Evolutionary conservation across 2,888 invertebrate species (phyloP).

Genomic region (Pheosia tremula): DNA sequence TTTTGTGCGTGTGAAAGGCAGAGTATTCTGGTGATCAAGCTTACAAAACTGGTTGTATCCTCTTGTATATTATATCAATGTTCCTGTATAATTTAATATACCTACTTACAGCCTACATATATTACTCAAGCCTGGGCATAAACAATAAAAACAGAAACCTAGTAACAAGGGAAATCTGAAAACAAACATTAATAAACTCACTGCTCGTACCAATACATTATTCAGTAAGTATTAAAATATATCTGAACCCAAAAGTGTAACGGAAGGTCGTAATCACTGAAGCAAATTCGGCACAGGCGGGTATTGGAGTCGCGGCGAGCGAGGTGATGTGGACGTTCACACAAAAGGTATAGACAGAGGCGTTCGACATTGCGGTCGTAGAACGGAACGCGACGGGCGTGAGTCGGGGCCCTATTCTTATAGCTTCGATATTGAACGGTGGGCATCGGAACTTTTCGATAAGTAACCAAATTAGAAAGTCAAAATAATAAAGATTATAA

Average conservation of each 20-base stretch:
- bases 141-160: too few relatives aligned
- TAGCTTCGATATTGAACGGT: neutral
- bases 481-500: too few relatives aligned
- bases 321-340: constrained; percentile 72
- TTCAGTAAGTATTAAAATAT: neutral
- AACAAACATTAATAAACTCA: too few relatives aligned
- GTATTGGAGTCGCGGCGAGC: constrained; percentile 42
- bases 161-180: too few relatives aligned
- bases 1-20: constrained; percentile 4
- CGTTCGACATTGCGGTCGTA: constrained; percentile 65
- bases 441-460: too few relatives aligned
- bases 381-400: constrained; percentile 66
- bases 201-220: neutral
- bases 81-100: too few relatives aligned
- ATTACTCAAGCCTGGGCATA: too few relatives aligned
- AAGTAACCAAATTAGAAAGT: too few relatives aligned
- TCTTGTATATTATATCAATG: too few relatives aligned
- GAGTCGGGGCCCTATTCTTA: constrained; percentile 60
- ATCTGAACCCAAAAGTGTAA: constrained; percentile 21
- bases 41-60: neutral
- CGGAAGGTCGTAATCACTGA: constrained; percentile 51
- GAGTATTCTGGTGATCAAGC: neutral
- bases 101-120: too few relatives aligned
- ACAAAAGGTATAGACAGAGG: constrained; percentile 68
- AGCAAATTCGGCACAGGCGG: constrained; percentile 57